phyloP scores from a whole-genome alignment of 2,113 vertebrate species.

The Anguilla japonica region DNA sequence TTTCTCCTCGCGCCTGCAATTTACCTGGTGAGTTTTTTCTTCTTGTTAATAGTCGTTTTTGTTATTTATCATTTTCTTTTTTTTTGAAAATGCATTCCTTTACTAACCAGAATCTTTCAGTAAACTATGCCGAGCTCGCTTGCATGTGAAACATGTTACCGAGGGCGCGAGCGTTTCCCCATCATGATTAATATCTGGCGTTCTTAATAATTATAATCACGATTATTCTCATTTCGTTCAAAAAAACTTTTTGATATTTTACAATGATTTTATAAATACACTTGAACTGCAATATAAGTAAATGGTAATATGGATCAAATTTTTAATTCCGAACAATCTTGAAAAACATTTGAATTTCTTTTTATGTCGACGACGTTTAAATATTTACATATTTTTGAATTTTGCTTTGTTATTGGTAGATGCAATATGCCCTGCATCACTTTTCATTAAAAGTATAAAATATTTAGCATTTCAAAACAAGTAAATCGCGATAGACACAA shows the following conservation, averaged over 20 bases:
- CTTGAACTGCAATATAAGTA: too few species aligned
- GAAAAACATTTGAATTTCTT: background rate
- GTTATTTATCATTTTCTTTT: background rate
- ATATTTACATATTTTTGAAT: background rate
- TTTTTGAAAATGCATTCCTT: background rate
- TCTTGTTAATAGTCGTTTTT: background rate
- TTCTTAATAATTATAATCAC: background rate
- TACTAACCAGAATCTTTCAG: background rate
- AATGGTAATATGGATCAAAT: too few species aligned
- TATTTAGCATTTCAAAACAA: background rate
- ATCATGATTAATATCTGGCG: background rate
- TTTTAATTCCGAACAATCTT: background rate
- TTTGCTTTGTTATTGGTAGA: background rate
- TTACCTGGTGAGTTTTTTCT: slow-evolving; percentile 84
- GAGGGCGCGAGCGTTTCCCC: background rate
- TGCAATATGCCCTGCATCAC: background rate
- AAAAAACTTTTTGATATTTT: background rate
- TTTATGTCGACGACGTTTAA: background rate
- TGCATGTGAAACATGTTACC: background rate
- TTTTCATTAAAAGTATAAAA: background rate
- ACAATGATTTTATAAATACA: background rate
- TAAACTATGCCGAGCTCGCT: background rate
- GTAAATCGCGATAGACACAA: background rate
- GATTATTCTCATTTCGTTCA: background rate
- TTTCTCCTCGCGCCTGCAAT: slow-evolving; percentile 85